Evolutionary conservation across 2,888 invertebrate species (phyloP).

Genomic region (Athalia cordata): DNA sequence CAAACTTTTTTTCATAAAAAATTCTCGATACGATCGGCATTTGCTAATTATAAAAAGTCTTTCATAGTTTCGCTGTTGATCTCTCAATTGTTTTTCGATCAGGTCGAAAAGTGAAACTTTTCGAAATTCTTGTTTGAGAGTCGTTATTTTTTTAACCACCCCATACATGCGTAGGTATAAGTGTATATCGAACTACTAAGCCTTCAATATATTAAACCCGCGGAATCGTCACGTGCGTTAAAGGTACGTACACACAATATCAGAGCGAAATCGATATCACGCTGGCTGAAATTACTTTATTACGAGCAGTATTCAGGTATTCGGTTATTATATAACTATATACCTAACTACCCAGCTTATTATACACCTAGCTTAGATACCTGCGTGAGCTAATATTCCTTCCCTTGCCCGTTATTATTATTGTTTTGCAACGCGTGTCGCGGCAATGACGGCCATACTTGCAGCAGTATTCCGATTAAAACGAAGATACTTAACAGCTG

Average conservation of each 20-base stretch:
- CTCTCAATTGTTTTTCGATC: too few relatives aligned
- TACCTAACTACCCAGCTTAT: too few relatives aligned
- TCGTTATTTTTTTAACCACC: too few relatives aligned
- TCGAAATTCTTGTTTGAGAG: too few relatives aligned
- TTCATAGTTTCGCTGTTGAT: too few relatives aligned
- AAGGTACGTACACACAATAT: slow-evolving; percentile 13
- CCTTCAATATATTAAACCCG: too few relatives aligned
- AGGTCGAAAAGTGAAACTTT: too few relatives aligned
- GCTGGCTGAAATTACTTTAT: slow-evolving; percentile 37
- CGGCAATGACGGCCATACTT: neutral
- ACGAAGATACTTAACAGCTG: slow-evolving; percentile 35
- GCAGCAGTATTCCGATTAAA: slow-evolving; percentile 1
- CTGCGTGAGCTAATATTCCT: neutral
- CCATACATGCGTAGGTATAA: too few relatives aligned
- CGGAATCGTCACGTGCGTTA: slow-evolving; percentile 1
- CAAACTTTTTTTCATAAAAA: too few relatives aligned
- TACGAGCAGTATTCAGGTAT: slow-evolving; percentile 12
- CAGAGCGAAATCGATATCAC: slow-evolving; percentile 25
- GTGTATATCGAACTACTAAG: neutral
- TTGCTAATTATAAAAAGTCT: too few relatives aligned
- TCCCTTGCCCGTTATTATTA: neutral
- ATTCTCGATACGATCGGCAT: too few relatives aligned
- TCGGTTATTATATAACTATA: neutral
- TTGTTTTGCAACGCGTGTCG: slow-evolving; percentile 23
- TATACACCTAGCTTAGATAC: neutral